Evolutionary conservation across 2,113 vertebrate genomes (phyloP).

Genomic region (Tragelaphus strepsiceros): DNA sequence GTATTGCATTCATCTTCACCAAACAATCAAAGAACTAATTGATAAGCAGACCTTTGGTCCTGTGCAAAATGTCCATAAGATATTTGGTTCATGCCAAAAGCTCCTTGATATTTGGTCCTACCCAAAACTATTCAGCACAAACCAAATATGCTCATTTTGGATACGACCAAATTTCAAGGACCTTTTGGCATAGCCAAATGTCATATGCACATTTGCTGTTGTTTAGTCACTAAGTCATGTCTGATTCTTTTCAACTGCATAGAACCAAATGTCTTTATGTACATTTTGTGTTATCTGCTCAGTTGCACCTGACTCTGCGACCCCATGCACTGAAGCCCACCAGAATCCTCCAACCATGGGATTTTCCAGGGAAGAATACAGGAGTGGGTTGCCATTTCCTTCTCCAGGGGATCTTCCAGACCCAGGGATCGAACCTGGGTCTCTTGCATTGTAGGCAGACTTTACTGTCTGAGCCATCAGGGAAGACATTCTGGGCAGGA

Average conservation of each 20-base stretch:
- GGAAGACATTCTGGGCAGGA: background rate
- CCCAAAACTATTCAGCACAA: background rate
- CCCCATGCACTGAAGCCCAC: background rate
- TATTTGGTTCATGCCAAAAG: background rate
- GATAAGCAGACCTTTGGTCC: background rate
- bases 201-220: background rate
- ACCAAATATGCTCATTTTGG: background rate
- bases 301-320: background rate
- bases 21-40: background rate
- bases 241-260: background rate
- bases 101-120: background rate
- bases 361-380: background rate
- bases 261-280: background rate
- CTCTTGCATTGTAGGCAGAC: background rate
- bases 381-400: background rate
- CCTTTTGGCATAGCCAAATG: background rate
- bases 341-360: background rate
- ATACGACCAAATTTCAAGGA: background rate
- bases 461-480: background rate
- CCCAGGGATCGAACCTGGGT: background rate
- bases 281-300: background rate
- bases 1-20: background rate
- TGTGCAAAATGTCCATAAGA: background rate
- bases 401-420: background rate
- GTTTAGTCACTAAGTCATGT: background rate